Percentiles rank a stretch among this genome's conserved stretches.
These are phyloP conservation scores for Bradypodion ventrale DNA, from an alignment of 2,797 vertebrate genomes.

Conservation along the genomic window DNA sequence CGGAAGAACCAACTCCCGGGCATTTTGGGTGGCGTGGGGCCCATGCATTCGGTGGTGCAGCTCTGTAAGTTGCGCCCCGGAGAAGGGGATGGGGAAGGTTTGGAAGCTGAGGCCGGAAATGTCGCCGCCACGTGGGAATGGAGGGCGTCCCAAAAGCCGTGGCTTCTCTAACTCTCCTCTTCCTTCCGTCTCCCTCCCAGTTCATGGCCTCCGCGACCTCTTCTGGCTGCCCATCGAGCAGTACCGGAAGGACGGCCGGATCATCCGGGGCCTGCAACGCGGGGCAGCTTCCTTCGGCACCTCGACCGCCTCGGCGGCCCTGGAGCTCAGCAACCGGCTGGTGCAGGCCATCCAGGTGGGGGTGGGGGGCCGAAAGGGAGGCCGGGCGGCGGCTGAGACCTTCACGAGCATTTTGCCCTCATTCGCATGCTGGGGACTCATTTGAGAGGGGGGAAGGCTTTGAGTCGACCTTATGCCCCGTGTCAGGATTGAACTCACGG, in stretches of 20 bases:
- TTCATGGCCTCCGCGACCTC: slow-evolving; percentile 91
- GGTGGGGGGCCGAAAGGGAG: too few species aligned
- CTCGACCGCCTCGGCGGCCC: slow-evolving; percentile 90
- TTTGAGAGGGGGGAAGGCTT: too few species aligned
- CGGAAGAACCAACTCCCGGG: slow-evolving; percentile 93
- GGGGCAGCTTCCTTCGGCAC: slow-evolving; percentile 93
- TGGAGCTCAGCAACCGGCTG: slow-evolving; percentile 93
- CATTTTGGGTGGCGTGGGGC: slow-evolving; percentile 90
- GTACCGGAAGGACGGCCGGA: slow-evolving; percentile 90
- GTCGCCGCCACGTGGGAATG: accelerated
- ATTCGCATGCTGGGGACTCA: too few species aligned
- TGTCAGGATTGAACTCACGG: too few species aligned
- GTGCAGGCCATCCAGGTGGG: slow-evolving; percentile 94
- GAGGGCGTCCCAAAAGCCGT: too few species aligned
- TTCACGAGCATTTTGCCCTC: too few species aligned
- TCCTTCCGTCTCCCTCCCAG: slow-evolving; percentile 58
- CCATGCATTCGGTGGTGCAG: slow-evolving; percentile 94
- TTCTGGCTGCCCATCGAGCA: slow-evolving; percentile 95
- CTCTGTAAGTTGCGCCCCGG: slow-evolving; percentile 82
- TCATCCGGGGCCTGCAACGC: slow-evolving; percentile 92
- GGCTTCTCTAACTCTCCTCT: too few species aligned
- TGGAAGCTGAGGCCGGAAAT: too few species aligned
- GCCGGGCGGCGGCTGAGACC: too few species aligned
- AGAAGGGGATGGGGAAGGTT: too few species aligned
- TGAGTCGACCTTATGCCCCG: too few species aligned